Evolutionary conservation across 2,797 vertebrate species (phyloP).

Genomic region (Bovichtus variegatus): DNA sequence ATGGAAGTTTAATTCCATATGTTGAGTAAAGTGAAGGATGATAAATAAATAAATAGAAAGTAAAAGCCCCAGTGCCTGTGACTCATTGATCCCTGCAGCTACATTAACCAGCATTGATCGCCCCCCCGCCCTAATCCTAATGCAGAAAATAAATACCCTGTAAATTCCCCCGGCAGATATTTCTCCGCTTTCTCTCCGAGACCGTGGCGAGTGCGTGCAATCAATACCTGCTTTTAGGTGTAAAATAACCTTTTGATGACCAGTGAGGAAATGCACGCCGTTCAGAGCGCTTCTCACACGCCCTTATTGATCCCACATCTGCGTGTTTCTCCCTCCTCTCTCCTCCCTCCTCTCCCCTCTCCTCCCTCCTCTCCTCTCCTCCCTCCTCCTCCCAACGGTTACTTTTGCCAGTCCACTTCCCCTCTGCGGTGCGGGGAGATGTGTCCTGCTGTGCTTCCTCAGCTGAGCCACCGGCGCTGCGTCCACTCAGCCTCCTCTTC

Average conservation of each 20-base stretch:
- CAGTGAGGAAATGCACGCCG: constrained; percentile 88
- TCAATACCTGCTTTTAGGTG: constrained; percentile 93
- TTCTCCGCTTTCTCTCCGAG: constrained; percentile 68
- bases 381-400: constrained; percentile 67
- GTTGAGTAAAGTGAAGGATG: constrained; percentile 59
- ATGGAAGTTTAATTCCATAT: constrained; percentile 51
- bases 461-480: constrained; percentile 55
- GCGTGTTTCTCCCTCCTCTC: constrained; percentile 41
- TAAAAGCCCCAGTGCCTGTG: constrained; percentile 71
- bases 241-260: constrained; percentile 97
- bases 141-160: constrained; percentile 84
- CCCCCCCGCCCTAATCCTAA: constrained; percentile 81
- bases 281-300: constrained; percentile 85
- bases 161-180: constrained; percentile 81
- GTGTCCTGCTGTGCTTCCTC: constrained; percentile 67
- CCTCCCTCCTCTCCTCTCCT: constrained; percentile 47
- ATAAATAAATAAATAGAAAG: no score
- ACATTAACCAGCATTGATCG: constrained; percentile 84
- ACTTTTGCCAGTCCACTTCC: constrained; percentile 49
- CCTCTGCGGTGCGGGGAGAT: constrained; percentile 21
- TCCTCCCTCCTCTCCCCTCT: constrained; percentile 57
- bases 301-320: constrained; percentile 87
- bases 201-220: constrained; percentile 82
- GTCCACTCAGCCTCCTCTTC: constrained; percentile 56
- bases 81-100: constrained; percentile 80